Conservation (phyloP, 2,113 vertebrate genomes). For the Struthio camelus region DNA sequence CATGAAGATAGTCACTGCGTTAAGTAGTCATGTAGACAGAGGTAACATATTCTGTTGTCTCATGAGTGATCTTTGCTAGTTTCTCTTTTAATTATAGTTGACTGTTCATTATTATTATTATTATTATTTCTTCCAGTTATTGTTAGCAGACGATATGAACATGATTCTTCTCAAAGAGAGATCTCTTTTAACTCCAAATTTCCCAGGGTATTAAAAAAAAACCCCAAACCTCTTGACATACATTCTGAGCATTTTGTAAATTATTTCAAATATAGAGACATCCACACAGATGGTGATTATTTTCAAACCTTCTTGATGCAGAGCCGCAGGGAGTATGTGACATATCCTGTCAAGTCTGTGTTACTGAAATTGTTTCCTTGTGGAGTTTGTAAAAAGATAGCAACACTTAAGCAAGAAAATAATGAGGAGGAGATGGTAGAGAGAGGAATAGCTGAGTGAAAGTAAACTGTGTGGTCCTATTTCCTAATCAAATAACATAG, state of each 20-base stretch:
- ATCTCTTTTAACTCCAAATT: neutral
- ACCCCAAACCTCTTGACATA: neutral
- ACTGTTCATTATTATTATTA: neutral
- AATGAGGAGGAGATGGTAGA: neutral
- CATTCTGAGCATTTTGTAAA: neutral
- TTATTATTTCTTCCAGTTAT: neutral
- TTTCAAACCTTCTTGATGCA: neutral
- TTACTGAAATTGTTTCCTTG: constrained; percentile 2
- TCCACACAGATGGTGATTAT: neutral
- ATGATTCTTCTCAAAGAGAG: neutral
- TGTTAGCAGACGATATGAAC: neutral
- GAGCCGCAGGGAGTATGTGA: neutral
- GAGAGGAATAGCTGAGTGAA: neutral
- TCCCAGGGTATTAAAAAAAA: neutral
- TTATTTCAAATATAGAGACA: neutral
- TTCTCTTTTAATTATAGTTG: neutral
- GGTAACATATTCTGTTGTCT: neutral
- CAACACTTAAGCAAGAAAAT: neutral
- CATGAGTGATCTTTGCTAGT: neutral
- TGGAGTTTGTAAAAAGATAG: neutral
- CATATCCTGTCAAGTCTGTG: neutral
- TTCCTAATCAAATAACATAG: constrained; percentile 23
- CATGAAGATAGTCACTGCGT: neutral
- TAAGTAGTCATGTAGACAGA: neutral
- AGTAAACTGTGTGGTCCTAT: constrained; percentile 14